A percentile compares a stretch with the other conserved stretches of the same genome.
phyloP scores from a whole-genome alignment of 2,888 invertebrate species.

The Nemotelus pantherinus region DNA sequence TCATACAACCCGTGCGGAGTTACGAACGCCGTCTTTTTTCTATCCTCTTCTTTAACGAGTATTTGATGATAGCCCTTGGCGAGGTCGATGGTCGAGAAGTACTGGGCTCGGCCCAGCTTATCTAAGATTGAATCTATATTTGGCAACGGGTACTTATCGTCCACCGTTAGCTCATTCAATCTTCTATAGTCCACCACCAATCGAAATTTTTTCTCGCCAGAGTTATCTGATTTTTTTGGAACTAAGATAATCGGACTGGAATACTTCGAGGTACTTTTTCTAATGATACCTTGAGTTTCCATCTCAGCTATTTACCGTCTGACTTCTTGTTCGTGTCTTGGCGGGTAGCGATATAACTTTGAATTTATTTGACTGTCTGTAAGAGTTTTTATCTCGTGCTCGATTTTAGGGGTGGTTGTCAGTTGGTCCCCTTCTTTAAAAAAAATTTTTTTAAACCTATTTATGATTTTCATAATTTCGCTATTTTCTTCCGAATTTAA shows the following conservation, averaged over 20 bases:
- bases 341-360: slow-evolving; percentile 38
- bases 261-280: slow-evolving; percentile 43
- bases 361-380: slow-evolving; percentile 44
- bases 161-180: slow-evolving; percentile 42
- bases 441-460: slow-evolving; percentile 27
- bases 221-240: slow-evolving; percentile 43
- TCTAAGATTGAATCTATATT: slow-evolving; percentile 2
- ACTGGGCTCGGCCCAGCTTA: slow-evolving; percentile 45
- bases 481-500: not conserved
- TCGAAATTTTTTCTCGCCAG: slow-evolving; percentile 45
- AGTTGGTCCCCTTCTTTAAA: slow-evolving; percentile 37
- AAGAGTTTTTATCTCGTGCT: slow-evolving; percentile 39
- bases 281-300: slow-evolving; percentile 43
- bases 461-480: slow-evolving; percentile 24
- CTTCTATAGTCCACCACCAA: slow-evolving; percentile 46
- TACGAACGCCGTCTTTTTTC: not conserved
- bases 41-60: slow-evolving; percentile 23
- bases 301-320: slow-evolving; percentile 41
- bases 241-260: slow-evolving; percentile 41
- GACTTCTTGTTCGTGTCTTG: slow-evolving; percentile 40
- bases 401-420: slow-evolving; percentile 27
- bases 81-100: slow-evolving; percentile 47
- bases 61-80: slow-evolving; percentile 49
- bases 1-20: slow-evolving; percentile 6
- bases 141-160: not conserved